phyloP scores from a whole-genome alignment of 2,113 vertebrate genomes.

The Burhinus oedicnemus region DNA sequence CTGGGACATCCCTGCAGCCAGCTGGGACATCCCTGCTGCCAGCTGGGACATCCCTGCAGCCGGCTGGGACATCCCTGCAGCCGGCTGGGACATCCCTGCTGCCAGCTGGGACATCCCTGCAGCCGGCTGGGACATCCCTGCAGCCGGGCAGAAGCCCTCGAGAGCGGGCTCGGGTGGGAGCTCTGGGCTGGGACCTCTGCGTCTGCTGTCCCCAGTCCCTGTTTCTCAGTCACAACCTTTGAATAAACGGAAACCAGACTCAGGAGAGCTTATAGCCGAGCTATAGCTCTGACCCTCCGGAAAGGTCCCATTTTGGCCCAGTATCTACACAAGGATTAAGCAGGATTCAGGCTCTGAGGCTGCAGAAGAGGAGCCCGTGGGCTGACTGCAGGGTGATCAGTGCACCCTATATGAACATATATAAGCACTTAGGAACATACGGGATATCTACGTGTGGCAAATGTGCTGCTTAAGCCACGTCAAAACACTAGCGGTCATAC shows the following conservation, averaged over 20 bases:
- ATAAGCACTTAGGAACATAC: not conserved
- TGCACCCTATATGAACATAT: rapidly evolving
- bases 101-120: too few species aligned
- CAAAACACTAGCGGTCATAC: not conserved
- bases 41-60: too few species aligned
- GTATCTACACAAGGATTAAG: not conserved
- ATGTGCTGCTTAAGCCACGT: not conserved
- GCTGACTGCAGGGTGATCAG: not conserved
- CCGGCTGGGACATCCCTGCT: too few species aligned
- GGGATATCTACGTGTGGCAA: not conserved
- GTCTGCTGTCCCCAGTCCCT: not conserved
- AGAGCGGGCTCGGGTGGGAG: not conserved
- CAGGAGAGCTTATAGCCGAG: not conserved
- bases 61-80: too few species aligned
- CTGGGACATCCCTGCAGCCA: too few species aligned
- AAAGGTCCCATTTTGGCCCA: not conserved
- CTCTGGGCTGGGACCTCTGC: not conserved
- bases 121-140: not conserved
- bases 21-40: too few species aligned
- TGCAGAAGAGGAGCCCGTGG: not conserved
- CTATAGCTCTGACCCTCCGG: not conserved
- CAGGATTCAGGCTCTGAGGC: not conserved
- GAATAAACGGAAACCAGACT: not conserved
- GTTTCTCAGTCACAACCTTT: not conserved
- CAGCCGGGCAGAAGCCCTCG: not conserved